Percentiles rank a stretch among this genome's conserved stretches.
Evolutionary conservation across 2,113 vertebrate genomes (phyloP).

Genomic region (Raphicerus campestris): DNA sequence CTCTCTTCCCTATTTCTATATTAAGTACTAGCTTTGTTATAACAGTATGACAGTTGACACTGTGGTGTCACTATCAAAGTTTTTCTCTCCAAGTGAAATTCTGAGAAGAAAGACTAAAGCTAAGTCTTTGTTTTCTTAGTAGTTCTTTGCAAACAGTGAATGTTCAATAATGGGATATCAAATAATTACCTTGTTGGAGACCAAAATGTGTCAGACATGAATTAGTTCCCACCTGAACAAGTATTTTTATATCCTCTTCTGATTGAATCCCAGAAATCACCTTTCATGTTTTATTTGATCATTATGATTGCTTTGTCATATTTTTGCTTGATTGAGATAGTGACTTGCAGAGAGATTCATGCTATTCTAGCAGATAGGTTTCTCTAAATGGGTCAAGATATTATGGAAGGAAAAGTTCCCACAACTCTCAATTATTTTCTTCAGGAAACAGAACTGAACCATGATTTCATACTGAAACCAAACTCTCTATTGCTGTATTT

Average conservation of each 20-base stretch:
- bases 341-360: constrained; percentile 22
- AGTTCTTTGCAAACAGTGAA: neutral
- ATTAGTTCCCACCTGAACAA: neutral
- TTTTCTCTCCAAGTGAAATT: neutral
- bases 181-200: constrained; percentile 8
- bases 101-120: neutral
- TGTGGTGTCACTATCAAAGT: neutral
- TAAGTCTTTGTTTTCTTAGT: neutral
- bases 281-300: constrained; percentile 6
- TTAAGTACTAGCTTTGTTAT: neutral
- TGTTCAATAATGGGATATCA: neutral
- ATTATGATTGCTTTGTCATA: neutral
- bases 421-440: constrained; percentile 46
- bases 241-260: constrained; percentile 38
- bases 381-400: constrained; percentile 33
- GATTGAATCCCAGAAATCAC: constrained; percentile 35
- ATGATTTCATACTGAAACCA: neutral
- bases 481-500: neutral
- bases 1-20: neutral
- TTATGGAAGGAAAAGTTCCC: constrained; percentile 47
- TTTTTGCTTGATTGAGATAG: neutral
- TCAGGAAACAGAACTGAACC: constrained; percentile 39
- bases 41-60: neutral
- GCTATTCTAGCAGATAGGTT: neutral
- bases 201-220: neutral